Conservation (phyloP, 2,113 vertebrate species). For the Malurus melanocephalus region DNA sequence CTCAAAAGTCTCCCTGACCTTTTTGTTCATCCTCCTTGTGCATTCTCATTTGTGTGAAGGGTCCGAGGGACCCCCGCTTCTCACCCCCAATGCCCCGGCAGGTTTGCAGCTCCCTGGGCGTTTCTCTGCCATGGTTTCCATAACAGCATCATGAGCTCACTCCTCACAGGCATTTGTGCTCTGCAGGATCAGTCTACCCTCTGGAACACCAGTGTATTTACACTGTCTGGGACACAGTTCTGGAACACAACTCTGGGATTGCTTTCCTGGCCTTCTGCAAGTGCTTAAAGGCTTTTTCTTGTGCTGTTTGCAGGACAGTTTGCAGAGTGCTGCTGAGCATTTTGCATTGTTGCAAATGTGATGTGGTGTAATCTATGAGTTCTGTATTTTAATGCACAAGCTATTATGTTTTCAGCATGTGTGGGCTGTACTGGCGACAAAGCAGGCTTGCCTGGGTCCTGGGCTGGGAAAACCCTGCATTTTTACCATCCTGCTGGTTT, state of each 20-base stretch:
- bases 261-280: neutral
- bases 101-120: neutral
- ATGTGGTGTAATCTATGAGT: neutral
- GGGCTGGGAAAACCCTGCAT: neutral
- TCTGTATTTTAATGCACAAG: neutral
- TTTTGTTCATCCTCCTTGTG: neutral
- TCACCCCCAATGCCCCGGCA: neutral
- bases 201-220: fast-evolving
- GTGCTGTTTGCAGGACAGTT: neutral
- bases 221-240: neutral
- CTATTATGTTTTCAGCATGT: neutral
- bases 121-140: neutral
- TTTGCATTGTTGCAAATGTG: neutral
- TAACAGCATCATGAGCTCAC: neutral
- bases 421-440: neutral
- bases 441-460: neutral
- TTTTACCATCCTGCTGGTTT: neutral
- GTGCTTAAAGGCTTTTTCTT: neutral
- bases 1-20: neutral
- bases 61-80: fast-evolving
- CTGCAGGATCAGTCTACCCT: neutral
- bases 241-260: neutral
- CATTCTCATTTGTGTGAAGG: neutral
- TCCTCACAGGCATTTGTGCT: neutral
- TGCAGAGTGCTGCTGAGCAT: neutral